Conservation (phyloP, 1,140 invertebrate species). For the Antheraea pernyi region DNA sequence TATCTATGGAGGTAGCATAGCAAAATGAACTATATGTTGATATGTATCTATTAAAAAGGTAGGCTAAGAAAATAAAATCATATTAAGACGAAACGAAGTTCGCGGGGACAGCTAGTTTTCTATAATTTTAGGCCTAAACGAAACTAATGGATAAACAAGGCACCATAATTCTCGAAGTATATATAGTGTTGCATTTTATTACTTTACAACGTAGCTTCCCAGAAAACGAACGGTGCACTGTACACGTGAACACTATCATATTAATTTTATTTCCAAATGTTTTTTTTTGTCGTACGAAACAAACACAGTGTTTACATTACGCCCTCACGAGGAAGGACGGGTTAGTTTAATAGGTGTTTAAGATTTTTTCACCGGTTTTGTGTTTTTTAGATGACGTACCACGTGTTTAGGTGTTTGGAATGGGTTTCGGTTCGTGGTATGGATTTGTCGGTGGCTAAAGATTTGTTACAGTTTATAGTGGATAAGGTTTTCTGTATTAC, state of each 20-base stretch:
- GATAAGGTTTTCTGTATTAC: neutral
- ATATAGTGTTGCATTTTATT: slow-evolving; percentile 9
- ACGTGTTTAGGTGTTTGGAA: slow-evolving; percentile 13
- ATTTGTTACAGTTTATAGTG: neutral
- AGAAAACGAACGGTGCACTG: slow-evolving; percentile 5
- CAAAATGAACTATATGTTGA: no score
- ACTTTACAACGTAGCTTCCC: slow-evolving; percentile 19
- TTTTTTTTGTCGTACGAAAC: slow-evolving; percentile 12
- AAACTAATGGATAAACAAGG: neutral
- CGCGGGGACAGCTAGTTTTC: no score
- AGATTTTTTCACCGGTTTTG: slow-evolving; percentile 2
- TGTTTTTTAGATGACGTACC: slow-evolving; percentile 4
- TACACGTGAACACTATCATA: slow-evolving; percentile 13
- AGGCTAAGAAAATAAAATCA: no score
- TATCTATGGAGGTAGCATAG: no score
- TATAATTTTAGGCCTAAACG: neutral
- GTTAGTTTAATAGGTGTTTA: slow-evolving; percentile 15
- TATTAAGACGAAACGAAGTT: no score
- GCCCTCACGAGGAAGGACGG: neutral
- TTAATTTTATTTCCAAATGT: slow-evolving; percentile 16
- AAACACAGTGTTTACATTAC: slow-evolving; percentile 9
- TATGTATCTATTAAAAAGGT: no score
- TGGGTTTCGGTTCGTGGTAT: neutral
- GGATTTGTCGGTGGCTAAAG: neutral
- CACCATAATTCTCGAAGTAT: neutral